A percentile compares a stretch with the other conserved stretches of the same genome.
Conservation (phyloP, 2,797 vertebrate genomes). For the Macrochelys suwanniensis region DNA sequence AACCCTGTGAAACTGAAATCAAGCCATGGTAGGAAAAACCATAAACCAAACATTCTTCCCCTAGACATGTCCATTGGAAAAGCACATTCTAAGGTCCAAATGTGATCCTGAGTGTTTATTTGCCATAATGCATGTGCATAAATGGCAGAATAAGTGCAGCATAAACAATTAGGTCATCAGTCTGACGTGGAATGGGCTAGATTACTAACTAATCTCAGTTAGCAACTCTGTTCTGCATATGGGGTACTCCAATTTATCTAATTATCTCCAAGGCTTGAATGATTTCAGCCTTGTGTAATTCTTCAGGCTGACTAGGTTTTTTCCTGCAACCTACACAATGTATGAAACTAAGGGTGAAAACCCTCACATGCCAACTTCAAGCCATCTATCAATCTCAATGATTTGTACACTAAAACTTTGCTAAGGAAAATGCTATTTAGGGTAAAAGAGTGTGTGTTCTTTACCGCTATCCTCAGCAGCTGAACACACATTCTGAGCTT, state of each 20-base stretch:
- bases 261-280: not conserved
- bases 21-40: not conserved
- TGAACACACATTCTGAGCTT: not conserved
- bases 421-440: not conserved
- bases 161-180: not conserved
- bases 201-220: not conserved
- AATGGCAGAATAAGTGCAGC: slow-evolving; percentile 15
- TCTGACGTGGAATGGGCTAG: not conserved
- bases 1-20: not conserved
- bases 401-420: not conserved
- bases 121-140: slow-evolving; percentile 20
- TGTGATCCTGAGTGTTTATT: slow-evolving; percentile 6
- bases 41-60: not conserved
- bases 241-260: accelerated
- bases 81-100: not conserved
- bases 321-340: not conserved
- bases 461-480: not conserved
- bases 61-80: not conserved
- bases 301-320: not conserved
- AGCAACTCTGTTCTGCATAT: not conserved
- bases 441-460: not conserved
- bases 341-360: not conserved
- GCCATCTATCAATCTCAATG: not conserved
- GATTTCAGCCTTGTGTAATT: not conserved
- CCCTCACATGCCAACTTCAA: not conserved